A percentile compares a stretch with the other conserved stretches of the same genome.
Conservation (phyloP, 2,113 vertebrate species). For the Cochlearius cochlearius region DNA sequence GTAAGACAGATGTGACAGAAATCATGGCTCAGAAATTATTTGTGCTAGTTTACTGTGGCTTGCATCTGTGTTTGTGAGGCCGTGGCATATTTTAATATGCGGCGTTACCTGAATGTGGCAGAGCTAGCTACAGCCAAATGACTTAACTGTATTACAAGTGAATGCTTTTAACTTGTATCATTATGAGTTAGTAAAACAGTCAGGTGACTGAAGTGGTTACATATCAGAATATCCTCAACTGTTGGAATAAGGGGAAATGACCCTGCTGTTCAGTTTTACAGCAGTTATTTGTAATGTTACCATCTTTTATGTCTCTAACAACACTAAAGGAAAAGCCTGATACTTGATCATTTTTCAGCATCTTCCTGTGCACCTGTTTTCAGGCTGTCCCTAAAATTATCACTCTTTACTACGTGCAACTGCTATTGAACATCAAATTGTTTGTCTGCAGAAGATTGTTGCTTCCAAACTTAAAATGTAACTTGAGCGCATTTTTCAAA, state of each 20-base stretch:
- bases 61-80: not conserved
- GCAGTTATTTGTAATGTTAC: not conserved
- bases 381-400: not conserved
- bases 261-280: not conserved
- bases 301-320: not conserved
- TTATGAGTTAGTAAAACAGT: not conserved
- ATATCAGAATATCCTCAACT: not conserved
- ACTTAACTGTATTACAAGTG: not conserved
- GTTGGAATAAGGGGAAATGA: not conserved
- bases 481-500: not conserved
- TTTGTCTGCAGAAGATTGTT: not conserved
- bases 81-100: not conserved
- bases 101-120: not conserved
- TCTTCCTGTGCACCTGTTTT: not conserved
- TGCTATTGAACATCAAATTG: not conserved
- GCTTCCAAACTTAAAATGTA: not conserved
- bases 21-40: not conserved
- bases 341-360: not conserved
- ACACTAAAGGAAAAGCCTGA: not conserved
- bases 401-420: not conserved
- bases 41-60: not conserved
- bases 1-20: not conserved
- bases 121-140: not conserved
- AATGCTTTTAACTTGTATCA: not conserved
- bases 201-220: not conserved